Conservation (phyloP, 64 coral and sea anemone species). For the Exaiptasia diaphana region DNA sequence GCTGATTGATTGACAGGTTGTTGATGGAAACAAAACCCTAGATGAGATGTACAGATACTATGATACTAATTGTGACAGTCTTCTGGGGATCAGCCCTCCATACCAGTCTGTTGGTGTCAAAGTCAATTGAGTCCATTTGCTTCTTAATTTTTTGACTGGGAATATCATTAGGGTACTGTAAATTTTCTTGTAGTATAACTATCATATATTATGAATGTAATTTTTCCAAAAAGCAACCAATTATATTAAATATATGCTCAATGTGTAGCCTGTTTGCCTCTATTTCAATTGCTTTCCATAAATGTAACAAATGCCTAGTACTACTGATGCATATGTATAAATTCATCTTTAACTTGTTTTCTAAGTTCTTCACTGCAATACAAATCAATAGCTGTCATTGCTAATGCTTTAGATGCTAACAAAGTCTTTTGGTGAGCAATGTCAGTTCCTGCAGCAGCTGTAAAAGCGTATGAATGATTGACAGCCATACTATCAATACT, state of each 20-base stretch:
- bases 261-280: too few relatives aligned
- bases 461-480: conserved; percentile 89
- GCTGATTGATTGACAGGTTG: too few relatives aligned
- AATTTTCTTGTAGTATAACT: too few relatives aligned
- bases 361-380: conserved; percentile 50
- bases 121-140: too few relatives aligned
- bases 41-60: conserved; percentile 79
- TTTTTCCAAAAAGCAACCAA: too few relatives aligned
- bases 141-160: too few relatives aligned
- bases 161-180: too few relatives aligned
- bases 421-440: conserved; percentile 69
- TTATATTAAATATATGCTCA: too few relatives aligned
- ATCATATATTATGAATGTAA: too few relatives aligned
- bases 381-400: conserved; percentile 73
- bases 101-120: too few relatives aligned
- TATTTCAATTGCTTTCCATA: too few relatives aligned
- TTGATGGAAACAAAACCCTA: conserved; percentile 79
- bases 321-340: not conserved
- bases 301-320: too few relatives aligned
- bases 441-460: conserved; percentile 48
- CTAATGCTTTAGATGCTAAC: conserved; percentile 64
- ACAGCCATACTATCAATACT: conserved; percentile 49
- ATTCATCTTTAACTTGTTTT: conserved; percentile 47
- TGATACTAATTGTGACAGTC: conserved; percentile 50
- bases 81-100: conserved; percentile 77